phyloP scores from a whole-genome alignment of 2,888 invertebrate species.

The Meandrusa payeni region DNA sequence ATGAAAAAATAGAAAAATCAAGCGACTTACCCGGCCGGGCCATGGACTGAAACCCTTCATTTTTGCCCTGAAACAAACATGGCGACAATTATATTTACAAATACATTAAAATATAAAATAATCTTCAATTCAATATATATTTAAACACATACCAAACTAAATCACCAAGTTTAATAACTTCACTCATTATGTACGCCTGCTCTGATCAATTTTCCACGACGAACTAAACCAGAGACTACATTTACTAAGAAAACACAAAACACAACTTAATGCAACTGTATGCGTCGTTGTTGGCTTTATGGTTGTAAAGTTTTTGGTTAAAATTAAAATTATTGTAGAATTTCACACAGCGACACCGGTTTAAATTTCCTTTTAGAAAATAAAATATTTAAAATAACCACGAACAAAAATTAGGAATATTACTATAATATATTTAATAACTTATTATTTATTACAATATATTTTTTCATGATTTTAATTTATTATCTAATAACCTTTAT shows the following conservation, averaged over 20 bases:
- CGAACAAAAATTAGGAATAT: too few species aligned
- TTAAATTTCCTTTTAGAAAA: too few species aligned
- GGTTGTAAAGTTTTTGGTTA: too few species aligned
- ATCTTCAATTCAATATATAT: slow-evolving; percentile 25
- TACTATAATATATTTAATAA: too few species aligned
- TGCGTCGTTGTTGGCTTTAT: slow-evolving; percentile 46
- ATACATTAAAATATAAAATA: slow-evolving; percentile 31
- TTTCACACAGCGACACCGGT: too few species aligned
- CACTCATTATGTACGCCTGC: slow-evolving; percentile 60
- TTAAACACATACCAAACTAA: slow-evolving; percentile 52
- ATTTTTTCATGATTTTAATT: too few species aligned
- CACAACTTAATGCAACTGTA: too few species aligned
- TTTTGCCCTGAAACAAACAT: slow-evolving; percentile 91
- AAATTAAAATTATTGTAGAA: too few species aligned
- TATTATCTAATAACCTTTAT: too few species aligned
- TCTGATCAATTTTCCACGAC: slow-evolving; percentile 57
- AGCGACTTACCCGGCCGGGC: slow-evolving; percentile 96
- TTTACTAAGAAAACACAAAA: slow-evolving; percentile 35
- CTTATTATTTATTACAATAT: too few species aligned
- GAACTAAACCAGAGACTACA: slow-evolving; percentile 62
- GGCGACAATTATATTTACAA: slow-evolving; percentile 20
- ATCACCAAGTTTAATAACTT: slow-evolving; percentile 76
- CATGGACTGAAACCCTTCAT: slow-evolving; percentile 98
- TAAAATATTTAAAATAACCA: too few species aligned
- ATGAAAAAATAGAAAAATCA: slow-evolving; percentile 39